These are phyloP conservation scores for Andrena dorsata DNA, from an alignment of 2,888 invertebrate species.

Conservation along the genomic window DNA sequence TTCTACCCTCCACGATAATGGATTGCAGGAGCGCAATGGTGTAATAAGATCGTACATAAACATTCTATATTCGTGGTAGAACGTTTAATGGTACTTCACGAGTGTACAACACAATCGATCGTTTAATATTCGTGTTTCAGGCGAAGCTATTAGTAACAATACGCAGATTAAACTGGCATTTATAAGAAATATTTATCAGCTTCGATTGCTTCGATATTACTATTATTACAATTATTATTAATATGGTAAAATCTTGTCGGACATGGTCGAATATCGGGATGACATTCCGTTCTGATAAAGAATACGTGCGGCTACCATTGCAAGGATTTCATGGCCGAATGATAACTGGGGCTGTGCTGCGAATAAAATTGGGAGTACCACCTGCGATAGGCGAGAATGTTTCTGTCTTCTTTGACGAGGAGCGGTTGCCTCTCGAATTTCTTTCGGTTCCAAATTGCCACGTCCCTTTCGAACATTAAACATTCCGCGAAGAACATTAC, in stretches of 20 bases:
- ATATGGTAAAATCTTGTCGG: conserved; percentile 17
- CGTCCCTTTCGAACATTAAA: conserved; percentile 92
- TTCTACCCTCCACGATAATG: not conserved
- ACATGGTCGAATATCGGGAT: not conserved
- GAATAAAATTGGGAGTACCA: conserved; percentile 96
- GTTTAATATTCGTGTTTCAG: not conserved
- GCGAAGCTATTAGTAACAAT: not conserved
- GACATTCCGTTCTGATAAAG: not conserved
- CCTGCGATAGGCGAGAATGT: conserved; percentile 90
- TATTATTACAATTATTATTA: conserved; percentile 10
- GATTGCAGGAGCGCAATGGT: not conserved
- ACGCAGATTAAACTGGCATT: conserved; percentile 6
- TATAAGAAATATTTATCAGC: conserved; percentile 18
- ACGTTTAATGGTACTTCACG: conserved; percentile 14
- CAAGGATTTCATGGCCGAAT: conserved; percentile 77
- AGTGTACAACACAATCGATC: conserved; percentile 11
- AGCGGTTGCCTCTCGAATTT: conserved; percentile 90
- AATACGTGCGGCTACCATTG: conserved; percentile 74
- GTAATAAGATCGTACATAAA: not conserved
- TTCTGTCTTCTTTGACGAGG: conserved; percentile 90
- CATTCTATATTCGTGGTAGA: not conserved
- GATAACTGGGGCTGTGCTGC: conserved; percentile 88
- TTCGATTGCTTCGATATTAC: not conserved
- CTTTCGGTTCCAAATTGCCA: conserved; percentile 95
- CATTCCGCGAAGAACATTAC: conserved; percentile 90